phyloP scores from a whole-genome alignment of 2,113 vertebrate species.

The Clarias gariepinus region DNA sequence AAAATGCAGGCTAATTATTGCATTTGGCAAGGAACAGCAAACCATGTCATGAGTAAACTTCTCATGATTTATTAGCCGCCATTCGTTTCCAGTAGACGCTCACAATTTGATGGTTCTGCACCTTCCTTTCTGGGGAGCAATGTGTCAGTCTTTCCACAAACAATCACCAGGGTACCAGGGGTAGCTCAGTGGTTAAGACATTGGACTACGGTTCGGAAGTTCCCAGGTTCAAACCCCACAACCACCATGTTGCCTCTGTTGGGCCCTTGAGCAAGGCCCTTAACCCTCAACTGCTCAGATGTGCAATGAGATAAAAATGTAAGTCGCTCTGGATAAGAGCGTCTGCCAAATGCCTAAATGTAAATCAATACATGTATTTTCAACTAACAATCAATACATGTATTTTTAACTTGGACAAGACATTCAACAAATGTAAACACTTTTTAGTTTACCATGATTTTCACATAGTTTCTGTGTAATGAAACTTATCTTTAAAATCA shows the following conservation, averaged over 20 bases:
- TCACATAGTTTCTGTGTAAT: no score
- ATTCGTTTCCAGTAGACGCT: conserved; percentile 33
- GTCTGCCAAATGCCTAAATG: no score
- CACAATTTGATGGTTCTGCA: conserved; percentile 26
- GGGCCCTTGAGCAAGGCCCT: no score
- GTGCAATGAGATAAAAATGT: no score
- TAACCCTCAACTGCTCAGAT: no score
- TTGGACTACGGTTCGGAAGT: no score
- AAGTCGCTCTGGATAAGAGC: no score
- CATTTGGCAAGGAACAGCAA: conserved; percentile 37
- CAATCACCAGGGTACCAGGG: conserved; percentile 20
- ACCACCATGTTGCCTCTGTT: no score
- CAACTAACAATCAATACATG: no score
- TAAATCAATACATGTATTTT: no score
- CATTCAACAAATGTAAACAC: background rate
- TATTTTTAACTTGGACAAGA: no score
- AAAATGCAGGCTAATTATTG: conserved; percentile 33
- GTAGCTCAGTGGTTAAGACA: background rate
- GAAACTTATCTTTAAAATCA: background rate
- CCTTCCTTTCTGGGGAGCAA: conserved; percentile 9
- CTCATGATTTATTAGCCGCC: conserved; percentile 35
- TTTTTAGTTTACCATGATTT: background rate
- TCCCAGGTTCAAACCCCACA: no score
- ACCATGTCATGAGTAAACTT: conserved; percentile 40
- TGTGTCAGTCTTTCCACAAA: conserved; percentile 7